A percentile compares a stretch with the other conserved stretches of the same genome.
phyloP scores from a whole-genome alignment of 2,113 vertebrate species.

The Gopherus flavomarginatus region DNA sequence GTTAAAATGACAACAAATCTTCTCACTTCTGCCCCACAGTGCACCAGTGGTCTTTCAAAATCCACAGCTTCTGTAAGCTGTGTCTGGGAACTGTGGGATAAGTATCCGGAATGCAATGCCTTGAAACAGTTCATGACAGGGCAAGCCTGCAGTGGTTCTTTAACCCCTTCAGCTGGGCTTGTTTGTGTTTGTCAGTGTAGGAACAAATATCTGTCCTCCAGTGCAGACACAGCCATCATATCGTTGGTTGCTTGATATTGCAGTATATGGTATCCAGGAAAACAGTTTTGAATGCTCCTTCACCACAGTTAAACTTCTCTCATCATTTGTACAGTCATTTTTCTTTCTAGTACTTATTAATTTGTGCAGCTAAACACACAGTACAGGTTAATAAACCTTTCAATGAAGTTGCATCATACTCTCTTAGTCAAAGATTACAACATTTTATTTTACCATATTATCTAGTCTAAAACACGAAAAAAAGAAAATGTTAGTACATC shows the following conservation, averaged over 20 bases:
- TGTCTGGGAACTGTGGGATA: not conserved
- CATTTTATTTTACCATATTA: slow-evolving; percentile 11
- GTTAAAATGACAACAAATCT: not conserved
- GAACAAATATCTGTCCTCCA: not conserved
- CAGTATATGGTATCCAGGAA: not conserved
- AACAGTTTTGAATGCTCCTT: not conserved
- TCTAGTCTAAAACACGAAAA: slow-evolving; percentile 33
- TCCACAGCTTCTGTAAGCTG: not conserved
- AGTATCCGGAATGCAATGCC: not conserved
- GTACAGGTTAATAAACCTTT: slow-evolving; percentile 16
- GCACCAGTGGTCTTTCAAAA: not conserved
- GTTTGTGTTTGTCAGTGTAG: not conserved
- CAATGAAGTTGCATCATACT: slow-evolving; percentile 38
- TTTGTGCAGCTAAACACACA: slow-evolving; percentile 15
- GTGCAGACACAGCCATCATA: not conserved
- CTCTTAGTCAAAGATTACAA: slow-evolving; percentile 17
- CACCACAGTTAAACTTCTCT: not conserved
- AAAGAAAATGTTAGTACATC: slow-evolving; percentile 25
- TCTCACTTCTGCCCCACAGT: not conserved
- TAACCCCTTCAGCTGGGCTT: not conserved
- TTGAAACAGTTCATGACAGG: not conserved
- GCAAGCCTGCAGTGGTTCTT: not conserved
- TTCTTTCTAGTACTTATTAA: slow-evolving; percentile 15
- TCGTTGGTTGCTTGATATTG: not conserved
- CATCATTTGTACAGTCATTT: not conserved